These are phyloP conservation scores for Sebastolobus altivelis DNA, from an alignment of 2,797 vertebrate genomes.

Conservation along the genomic window DNA sequence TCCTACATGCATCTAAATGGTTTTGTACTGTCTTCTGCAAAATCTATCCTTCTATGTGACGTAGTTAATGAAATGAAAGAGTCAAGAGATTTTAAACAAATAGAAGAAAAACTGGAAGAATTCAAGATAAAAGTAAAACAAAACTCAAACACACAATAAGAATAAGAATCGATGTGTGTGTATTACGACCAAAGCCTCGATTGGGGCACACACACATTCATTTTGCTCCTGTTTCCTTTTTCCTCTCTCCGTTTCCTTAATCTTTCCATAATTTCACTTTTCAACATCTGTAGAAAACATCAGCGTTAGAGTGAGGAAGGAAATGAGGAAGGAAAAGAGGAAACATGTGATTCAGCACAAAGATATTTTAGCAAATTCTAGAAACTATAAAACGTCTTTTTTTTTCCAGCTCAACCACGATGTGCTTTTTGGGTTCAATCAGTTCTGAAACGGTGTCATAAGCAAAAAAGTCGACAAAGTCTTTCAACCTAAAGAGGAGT, in stretches of 20 bases:
- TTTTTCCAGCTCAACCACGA: background rate
- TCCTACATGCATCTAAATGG: background rate
- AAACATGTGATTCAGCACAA: background rate
- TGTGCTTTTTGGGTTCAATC: background rate
- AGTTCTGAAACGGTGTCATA: background rate
- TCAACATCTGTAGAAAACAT: background rate
- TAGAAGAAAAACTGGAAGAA: background rate
- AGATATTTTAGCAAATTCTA: background rate
- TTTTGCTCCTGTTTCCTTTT: background rate
- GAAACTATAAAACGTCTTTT: background rate
- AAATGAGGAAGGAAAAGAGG: background rate
- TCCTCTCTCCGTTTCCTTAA: background rate
- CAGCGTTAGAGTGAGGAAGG: background rate
- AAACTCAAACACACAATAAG: no score
- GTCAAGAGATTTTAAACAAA: background rate
- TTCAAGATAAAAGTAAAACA: background rate
- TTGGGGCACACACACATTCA: background rate
- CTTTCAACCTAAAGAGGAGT: background rate
- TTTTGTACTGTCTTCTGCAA: background rate
- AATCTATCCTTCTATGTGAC: background rate
- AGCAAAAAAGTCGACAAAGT: background rate
- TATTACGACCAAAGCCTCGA: background rate
- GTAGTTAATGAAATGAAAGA: background rate
- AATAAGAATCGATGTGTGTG: background rate
- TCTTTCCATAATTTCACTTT: background rate